Evolutionary conservation across 1,140 invertebrate genomes (phyloP).

Genomic region (Bombus difficillimus): DNA sequence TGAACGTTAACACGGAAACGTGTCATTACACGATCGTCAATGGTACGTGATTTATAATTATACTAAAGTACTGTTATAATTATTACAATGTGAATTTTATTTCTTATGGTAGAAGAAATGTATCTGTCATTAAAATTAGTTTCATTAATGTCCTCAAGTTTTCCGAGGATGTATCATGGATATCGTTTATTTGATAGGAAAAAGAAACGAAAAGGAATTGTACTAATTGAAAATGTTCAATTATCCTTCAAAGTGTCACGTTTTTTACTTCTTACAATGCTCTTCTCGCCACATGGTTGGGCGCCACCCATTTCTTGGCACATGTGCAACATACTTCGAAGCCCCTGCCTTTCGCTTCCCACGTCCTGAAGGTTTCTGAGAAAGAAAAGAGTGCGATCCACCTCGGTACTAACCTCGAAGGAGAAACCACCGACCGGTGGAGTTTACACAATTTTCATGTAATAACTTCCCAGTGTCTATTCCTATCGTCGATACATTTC

Average conservation of each 20-base stretch:
- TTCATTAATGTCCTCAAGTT: not conserved
- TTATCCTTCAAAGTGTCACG: constrained; percentile 1
- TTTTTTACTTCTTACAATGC: constrained; percentile 7
- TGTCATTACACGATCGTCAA: not conserved
- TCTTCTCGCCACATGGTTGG: constrained; percentile 65
- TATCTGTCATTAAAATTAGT: not conserved
- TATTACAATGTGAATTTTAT: not conserved
- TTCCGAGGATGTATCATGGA: no score
- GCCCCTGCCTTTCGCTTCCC: constrained; percentile 68
- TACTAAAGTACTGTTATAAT: not conserved
- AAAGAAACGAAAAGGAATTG: not conserved
- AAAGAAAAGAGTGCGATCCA: constrained; percentile 55
- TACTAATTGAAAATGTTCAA: constrained; percentile 2
- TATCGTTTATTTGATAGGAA: not conserved
- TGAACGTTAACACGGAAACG: not conserved
- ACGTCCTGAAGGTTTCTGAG: constrained; percentile 68
- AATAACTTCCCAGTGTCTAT: not conserved
- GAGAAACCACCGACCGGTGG: constrained; percentile 9
- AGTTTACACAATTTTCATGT: not conserved
- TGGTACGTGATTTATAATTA: not conserved
- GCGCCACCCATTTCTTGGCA: constrained; percentile 71
- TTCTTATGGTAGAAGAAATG: not conserved
- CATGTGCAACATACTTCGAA: constrained; percentile 65
- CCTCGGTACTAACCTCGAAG: constrained; percentile 28
- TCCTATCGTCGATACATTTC: not conserved